These are phyloP conservation scores for Hemitrygon akajei DNA, from an alignment of 2,797 vertebrate genomes.

Conservation along the genomic window DNA sequence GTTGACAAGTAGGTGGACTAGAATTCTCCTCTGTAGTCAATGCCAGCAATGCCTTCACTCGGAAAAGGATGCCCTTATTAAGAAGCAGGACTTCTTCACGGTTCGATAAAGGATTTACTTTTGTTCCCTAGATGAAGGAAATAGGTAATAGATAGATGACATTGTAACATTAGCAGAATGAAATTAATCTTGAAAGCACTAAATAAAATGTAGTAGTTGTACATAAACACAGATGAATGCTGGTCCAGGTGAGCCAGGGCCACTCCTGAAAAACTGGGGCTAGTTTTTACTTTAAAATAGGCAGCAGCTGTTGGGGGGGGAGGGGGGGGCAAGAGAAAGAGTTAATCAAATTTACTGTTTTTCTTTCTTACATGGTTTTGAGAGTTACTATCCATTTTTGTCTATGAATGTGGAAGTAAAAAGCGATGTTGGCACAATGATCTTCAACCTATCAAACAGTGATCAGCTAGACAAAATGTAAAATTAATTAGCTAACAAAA, in stretches of 20 bases:
- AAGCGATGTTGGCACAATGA: neutral
- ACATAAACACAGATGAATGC: neutral
- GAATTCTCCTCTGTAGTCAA: neutral
- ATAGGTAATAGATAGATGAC: neutral
- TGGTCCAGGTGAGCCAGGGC: too few relatives aligned
- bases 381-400: neutral
- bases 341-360: neutral
- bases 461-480: neutral
- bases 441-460: neutral
- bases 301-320: too few relatives aligned
- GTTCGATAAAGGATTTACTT: neutral
- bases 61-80: constrained; percentile 46
- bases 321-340: too few relatives aligned
- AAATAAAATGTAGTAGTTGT: neutral
- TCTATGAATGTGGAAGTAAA: neutral
- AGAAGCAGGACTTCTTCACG: neutral
- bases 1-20: constrained; percentile 38
- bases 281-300: too few relatives aligned
- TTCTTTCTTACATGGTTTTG: neutral
- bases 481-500: neutral
- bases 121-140: neutral
- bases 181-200: neutral
- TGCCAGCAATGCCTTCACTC: neutral
- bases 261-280: too few relatives aligned
- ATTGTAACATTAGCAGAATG: neutral